Evolutionary conservation across 2,113 vertebrate genomes (phyloP), one percentile per base, ranked within the genome.

Genomic region (Brachypodius melanocephalos): DNA sequence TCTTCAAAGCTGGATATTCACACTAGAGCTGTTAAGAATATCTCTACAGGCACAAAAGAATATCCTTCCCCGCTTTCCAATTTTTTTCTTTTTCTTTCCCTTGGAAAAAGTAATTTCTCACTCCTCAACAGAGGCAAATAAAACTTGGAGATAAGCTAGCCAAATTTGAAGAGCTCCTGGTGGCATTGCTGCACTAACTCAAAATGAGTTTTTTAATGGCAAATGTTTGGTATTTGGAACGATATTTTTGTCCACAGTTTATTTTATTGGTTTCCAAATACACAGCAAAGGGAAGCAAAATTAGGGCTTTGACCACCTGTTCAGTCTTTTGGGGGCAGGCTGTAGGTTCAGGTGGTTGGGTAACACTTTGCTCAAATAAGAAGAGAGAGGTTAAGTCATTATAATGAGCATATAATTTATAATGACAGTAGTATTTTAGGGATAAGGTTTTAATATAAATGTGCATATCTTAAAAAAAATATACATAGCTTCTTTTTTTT

Each of bases 31-130:
- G 10, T 54, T 76, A 62, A 32, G 22, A 62, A 25, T 51, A 31
- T 34, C 14, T 67, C 11, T 45, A 21, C 2, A 43, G 22, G 25
- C 8, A 49, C 6, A 26, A 17, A 83, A 15, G 3, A 42, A 2
- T 7, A 32, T 32, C 4, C 43, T 11, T 13, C 0, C 5, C 3
- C 1, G 1, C 2, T 7, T 5, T 4, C 4, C 2, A n/a, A n/a
- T n/a, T n/a, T n/a, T 8, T 5, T 8, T 14, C 12, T 67, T 8
- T n/a, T 12, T n/a, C 31, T 5, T 9, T 22, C 2, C 7, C 12
- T 49, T 74, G n/a, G 9, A 61, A 77, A 15, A 14, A 28, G 8
- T 46, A 2, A 59, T 7, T 79, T 76, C 17, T 16, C 2, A 29
- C 8, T 34, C 17, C 5, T 75, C 32, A 26, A 2, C 1, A 46